Conservation (phyloP, 2,113 vertebrate genomes). For the Ascaphus truei region DNA sequence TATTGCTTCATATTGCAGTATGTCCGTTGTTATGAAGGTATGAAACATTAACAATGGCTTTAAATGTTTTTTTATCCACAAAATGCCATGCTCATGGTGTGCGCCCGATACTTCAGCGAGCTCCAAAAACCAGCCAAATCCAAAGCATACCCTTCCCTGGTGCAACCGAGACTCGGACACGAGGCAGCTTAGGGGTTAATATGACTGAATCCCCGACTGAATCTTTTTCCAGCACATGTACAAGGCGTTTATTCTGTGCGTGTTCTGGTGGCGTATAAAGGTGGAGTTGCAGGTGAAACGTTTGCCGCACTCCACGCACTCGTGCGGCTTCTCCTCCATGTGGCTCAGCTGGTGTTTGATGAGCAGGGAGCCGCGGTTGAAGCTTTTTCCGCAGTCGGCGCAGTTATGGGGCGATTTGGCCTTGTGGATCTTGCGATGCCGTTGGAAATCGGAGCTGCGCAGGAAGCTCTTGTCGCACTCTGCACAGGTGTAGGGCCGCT, state of each 20-base stretch:
- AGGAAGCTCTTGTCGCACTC: background rate
- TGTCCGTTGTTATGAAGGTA: no score
- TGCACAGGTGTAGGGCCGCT: no score
- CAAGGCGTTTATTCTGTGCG: background rate
- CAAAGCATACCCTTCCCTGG: no score
- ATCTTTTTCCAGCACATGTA: background rate
- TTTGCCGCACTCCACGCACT: no score
- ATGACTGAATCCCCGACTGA: background rate
- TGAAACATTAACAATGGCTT: no score
- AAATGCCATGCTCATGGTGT: no score
- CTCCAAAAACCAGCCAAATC: no score
- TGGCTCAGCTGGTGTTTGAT: background rate
- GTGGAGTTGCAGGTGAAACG: background rate
- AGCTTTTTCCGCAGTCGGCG: slow-evolving; percentile 48
- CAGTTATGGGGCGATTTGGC: slow-evolving; percentile 52
- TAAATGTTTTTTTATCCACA: no score
- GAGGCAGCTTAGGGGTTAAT: no score
- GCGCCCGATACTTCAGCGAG: no score
- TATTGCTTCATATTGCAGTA: no score
- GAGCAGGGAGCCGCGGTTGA: slow-evolving; percentile 19
- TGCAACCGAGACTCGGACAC: no score
- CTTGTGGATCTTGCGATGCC: slow-evolving; percentile 41
- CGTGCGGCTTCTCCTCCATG: background rate
- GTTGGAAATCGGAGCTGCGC: background rate
- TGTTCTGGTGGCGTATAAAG: background rate